A percentile compares a stretch with the other conserved stretches of the same genome.
phyloP scores from a whole-genome alignment of 2,113 vertebrate genomes.

The Tetrax tetrax region DNA sequence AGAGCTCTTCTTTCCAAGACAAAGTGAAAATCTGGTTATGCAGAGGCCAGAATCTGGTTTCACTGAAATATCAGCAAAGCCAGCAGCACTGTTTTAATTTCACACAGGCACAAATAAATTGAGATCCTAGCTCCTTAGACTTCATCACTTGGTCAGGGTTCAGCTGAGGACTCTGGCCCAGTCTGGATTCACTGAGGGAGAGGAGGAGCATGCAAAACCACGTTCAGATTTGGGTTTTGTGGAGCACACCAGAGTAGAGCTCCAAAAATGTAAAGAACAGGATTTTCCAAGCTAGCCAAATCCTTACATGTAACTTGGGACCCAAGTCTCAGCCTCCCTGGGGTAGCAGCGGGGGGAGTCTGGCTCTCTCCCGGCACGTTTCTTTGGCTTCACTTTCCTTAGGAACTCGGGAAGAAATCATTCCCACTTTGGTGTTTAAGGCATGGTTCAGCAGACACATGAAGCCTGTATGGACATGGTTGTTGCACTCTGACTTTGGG shows the following conservation, averaged over 20 bases:
- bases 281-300: background rate
- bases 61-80: background rate
- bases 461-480: background rate
- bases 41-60: background rate
- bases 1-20: background rate
- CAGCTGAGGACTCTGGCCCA: background rate
- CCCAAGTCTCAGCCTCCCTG: too few relatives aligned
- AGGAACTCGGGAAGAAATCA: background rate
- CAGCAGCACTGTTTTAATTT: background rate
- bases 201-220: background rate
- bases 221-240: background rate
- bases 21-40: background rate
- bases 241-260: rapidly evolving
- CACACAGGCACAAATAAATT: background rate
- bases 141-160: background rate
- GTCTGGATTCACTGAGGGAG: background rate
- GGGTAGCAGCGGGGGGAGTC: background rate
- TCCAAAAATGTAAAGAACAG: background rate
- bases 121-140: background rate
- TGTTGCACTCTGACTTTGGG: background rate
- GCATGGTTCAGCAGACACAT: background rate
- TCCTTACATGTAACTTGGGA: background rate
- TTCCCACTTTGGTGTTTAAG: background rate
- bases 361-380: background rate
- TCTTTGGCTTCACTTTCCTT: background rate